Base-by-base conservation (phyloP, 2,797 vertebrate genomes). In the Protosalanx chinensis region DNA sequence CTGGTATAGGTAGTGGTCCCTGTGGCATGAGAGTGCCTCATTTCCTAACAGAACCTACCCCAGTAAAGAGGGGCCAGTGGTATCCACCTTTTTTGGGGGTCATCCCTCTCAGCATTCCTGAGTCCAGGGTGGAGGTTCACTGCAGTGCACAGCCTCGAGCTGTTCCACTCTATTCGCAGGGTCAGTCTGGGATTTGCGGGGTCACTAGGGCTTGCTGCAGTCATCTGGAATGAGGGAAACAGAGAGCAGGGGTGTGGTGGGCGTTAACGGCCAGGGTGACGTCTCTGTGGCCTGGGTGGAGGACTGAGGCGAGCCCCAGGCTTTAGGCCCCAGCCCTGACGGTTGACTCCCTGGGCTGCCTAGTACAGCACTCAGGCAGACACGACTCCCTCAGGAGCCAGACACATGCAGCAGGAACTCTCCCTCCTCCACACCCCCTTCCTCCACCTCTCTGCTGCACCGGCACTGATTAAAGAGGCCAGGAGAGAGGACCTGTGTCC, bases 251-350 rank as follows among this genome's bases (percentile, higher is more conserved):
- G 61, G 86, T 70, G n/a, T 51, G 78, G 63, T 64, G 51, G 53
- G n/a, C 61, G 23, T 35, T 73, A 70, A 82, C 75, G 75, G 87
- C 83, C 83, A 82, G 85, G 78, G 81, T 84, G 84, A 76, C 74
- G 79, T 89, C 89, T 85, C 89, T 64, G 18, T 33, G 73, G 87
- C 75, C 75, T 87, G 87, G 90, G 90, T 76, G 90, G 89, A 88
- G 83, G 72, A 72, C 73, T 62, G 65, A 75, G 33, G 33, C 16
- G 63, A 81, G 71, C 76, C 76, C 75, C 68, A 37, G 75, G 73
- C 71, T 84, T 77, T 69, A 51, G 72, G 30, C 51, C 18, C 51
- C 16, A n/a, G 13, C 51, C 57, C 41, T 4, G 16, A 32, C 58
- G 75, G 32, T 33, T 64, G 71, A 51, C 49, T 68, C 75, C 20